Conservation (phyloP, 2,113 vertebrate genomes). For the Hystrix cristata region DNA sequence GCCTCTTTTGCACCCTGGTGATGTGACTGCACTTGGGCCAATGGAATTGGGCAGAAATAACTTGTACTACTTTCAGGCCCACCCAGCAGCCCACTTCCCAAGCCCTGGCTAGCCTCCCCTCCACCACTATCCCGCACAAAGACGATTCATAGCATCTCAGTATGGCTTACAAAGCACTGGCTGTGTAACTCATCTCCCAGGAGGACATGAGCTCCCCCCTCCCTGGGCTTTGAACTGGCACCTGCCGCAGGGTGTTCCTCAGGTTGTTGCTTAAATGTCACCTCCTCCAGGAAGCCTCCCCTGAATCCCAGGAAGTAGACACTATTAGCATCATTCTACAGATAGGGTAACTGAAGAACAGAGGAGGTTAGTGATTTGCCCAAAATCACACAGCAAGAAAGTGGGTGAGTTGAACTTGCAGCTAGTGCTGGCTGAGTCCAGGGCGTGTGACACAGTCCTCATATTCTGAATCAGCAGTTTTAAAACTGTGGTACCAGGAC, state of each 20-base stretch:
- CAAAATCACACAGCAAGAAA: background rate
- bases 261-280: background rate
- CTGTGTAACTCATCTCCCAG: background rate
- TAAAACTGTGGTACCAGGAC: background rate
- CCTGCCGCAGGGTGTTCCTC: background rate
- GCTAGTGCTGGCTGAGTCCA: background rate
- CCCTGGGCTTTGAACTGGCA: background rate
- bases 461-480: background rate
- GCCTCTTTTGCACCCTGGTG: background rate
- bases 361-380: background rate
- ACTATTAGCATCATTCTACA: background rate
- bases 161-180: background rate
- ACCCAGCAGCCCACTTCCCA: background rate
- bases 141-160: background rate
- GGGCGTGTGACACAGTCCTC: background rate
- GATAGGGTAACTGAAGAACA: background rate
- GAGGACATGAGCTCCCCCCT: background rate
- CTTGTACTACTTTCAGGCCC: background rate
- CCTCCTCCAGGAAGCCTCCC: background rate
- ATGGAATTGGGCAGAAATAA: background rate
- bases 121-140: background rate
- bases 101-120: background rate
- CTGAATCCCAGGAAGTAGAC: background rate
- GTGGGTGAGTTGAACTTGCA: background rate
- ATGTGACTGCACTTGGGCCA: background rate